These are phyloP conservation scores for Brachionichthys hirsutus DNA, from an alignment of 2,113 vertebrate species.

Conservation along the genomic window DNA sequence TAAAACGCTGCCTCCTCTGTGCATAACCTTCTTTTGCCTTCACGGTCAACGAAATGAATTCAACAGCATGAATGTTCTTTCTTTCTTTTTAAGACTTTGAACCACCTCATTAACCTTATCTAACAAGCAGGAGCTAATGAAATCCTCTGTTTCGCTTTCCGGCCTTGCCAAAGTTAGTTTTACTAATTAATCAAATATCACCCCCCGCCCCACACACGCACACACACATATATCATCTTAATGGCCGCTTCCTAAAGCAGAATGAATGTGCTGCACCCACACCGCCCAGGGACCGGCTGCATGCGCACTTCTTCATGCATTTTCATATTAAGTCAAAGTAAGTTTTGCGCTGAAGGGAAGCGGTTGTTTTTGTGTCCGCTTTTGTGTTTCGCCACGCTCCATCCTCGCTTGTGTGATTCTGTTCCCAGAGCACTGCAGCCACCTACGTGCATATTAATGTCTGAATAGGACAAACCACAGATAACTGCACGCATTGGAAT, in stretches of 20 bases:
- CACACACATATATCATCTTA: slow-evolving; percentile 48
- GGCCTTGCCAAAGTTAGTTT: slow-evolving; percentile 63
- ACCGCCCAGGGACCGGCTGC: slow-evolving; percentile 20
- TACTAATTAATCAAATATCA: slow-evolving; percentile 72
- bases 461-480: slow-evolving; percentile 25
- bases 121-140: slow-evolving; percentile 62
- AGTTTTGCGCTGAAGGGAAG: slow-evolving; percentile 24
- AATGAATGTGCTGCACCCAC: slow-evolving; percentile 40
- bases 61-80: slow-evolving; percentile 27
- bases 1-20: slow-evolving; percentile 23
- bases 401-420: slow-evolving; percentile 9
- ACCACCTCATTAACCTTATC: slow-evolving; percentile 72
- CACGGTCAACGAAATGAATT: slow-evolving; percentile 42
- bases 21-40: slow-evolving; percentile 45
- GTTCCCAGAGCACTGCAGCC: slow-evolving; percentile 19
- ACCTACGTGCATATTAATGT: slow-evolving; percentile 58
- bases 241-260: slow-evolving; percentile 26
- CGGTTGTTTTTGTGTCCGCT: slow-evolving; percentile 31
- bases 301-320: slow-evolving; percentile 38
- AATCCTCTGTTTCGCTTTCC: slow-evolving; percentile 60
- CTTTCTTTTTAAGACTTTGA: slow-evolving; percentile 33
- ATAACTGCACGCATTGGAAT: slow-evolving; percentile 54
- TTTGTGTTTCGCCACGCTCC: slow-evolving; percentile 21
- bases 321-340: slow-evolving; percentile 45
- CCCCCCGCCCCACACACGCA: neutral